These are phyloP conservation scores for Cheumatopsyche charites DNA, from an alignment of 1,140 invertebrate species.

Conservation along the genomic window DNA sequence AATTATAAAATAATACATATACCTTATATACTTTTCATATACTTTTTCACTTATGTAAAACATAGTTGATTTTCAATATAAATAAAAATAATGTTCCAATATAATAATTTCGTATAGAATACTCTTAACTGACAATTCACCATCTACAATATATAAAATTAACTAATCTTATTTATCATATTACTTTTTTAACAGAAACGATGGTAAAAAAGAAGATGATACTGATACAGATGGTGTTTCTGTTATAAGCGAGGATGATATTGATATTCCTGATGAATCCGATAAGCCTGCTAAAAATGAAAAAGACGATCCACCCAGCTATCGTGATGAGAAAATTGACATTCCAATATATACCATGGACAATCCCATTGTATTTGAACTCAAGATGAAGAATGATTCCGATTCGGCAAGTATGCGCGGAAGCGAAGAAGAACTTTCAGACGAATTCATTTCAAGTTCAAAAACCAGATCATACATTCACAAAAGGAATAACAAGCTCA, in stretches of 20 bases:
- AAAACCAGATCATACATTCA: slow-evolving; percentile 60
- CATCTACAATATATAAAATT: no score
- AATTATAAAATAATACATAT: no score
- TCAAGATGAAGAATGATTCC: background rate
- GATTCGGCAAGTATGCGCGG: background rate
- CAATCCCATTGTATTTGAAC: slow-evolving; percentile 40
- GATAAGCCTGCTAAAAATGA: background rate
- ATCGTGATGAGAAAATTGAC: slow-evolving; percentile 6
- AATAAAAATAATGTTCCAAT: no score
- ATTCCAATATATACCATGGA: slow-evolving; percentile 48
- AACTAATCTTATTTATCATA: no score
- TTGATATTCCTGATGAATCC: slow-evolving; percentile 17
- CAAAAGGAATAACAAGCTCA: slow-evolving; percentile 58
- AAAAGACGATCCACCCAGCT: slow-evolving; percentile 6
- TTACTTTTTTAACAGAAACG: background rate
- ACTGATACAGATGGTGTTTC: slow-evolving; percentile 42
- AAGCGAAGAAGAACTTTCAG: slow-evolving; percentile 46
- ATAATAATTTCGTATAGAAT: no score
- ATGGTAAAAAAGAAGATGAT: slow-evolving; percentile 35
- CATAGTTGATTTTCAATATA: background rate
- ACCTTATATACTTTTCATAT: no score
- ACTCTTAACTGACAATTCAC: no score
- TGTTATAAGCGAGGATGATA: slow-evolving; percentile 44
- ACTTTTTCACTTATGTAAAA: no score
- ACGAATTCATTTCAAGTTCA: slow-evolving; percentile 49